Evolutionary conservation across 2,113 vertebrate genomes (phyloP).

Genomic region (Podocnemis expansa): DNA sequence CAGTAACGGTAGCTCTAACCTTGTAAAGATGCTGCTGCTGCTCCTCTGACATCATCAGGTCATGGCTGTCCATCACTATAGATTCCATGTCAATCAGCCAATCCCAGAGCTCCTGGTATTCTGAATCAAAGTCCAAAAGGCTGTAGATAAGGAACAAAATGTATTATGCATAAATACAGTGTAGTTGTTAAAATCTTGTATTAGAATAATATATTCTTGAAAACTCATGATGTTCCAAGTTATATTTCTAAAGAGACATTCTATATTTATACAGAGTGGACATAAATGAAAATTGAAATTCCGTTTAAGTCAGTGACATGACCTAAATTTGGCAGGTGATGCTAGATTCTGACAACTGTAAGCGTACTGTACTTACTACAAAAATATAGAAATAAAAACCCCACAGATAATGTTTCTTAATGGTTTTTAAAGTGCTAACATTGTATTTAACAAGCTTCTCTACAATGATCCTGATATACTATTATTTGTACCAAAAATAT

Average conservation of each 20-base stretch:
- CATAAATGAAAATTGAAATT: slow-evolving; percentile 72
- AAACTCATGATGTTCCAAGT: slow-evolving; percentile 74
- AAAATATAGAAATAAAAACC: slow-evolving; percentile 45
- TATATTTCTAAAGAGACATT: slow-evolving; percentile 71
- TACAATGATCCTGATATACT: slow-evolving; percentile 22
- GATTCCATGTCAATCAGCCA: slow-evolving; percentile 99
- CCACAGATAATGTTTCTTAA: neutral
- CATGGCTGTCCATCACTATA: slow-evolving; percentile 94
- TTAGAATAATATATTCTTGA: slow-evolving; percentile 83
- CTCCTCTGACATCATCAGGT: slow-evolving; percentile 98
- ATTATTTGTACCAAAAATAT: slow-evolving; percentile 48
- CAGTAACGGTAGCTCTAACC: slow-evolving; percentile 83
- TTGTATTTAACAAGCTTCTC: slow-evolving; percentile 54
- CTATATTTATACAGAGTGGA: slow-evolving; percentile 66
- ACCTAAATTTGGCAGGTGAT: slow-evolving; percentile 50
- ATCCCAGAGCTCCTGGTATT: slow-evolving; percentile 98
- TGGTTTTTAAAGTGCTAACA: slow-evolving; percentile 40
- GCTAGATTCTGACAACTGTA: slow-evolving; percentile 66
- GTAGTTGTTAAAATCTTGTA: slow-evolving; percentile 80
- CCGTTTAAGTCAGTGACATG: slow-evolving; percentile 63
- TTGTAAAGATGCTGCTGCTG: slow-evolving; percentile 96
- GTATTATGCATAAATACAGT: slow-evolving; percentile 83
- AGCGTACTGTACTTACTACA: slow-evolving; percentile 47
- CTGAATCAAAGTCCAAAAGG: slow-evolving; percentile 94
- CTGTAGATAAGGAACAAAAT: slow-evolving; percentile 85